Conservation (phyloP, 2,888 invertebrate genomes). For the Drosophila meridiana region DNA sequence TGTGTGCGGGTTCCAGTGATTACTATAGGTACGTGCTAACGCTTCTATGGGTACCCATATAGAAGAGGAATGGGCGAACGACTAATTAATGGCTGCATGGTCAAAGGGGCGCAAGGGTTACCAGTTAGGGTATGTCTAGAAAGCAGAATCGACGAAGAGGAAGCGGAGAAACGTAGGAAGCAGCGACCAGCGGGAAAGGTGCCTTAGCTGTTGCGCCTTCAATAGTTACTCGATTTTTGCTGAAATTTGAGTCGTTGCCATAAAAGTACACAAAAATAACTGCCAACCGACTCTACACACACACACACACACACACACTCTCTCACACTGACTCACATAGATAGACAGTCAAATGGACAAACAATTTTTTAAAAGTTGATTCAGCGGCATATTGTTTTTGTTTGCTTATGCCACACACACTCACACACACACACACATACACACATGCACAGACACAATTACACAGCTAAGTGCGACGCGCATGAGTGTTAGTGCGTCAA, state of each 20-base stretch:
- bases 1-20: conserved; percentile 22
- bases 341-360: conserved; percentile 53
- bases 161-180: background rate
- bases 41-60: conserved; percentile 58
- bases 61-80: conserved; percentile 38
- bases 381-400: conserved; percentile 66
- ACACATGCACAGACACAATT: conserved; percentile 29
- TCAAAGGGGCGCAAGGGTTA: conserved; percentile 25
- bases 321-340: background rate
- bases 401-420: conserved; percentile 64
- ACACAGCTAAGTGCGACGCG: conserved; percentile 44
- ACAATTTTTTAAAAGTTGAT: conserved; percentile 67
- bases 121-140: conserved; percentile 30
- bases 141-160: conserved; percentile 21
- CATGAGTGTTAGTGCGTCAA: conserved; percentile 60
- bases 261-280: conserved; percentile 57
- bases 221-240: conserved; percentile 52
- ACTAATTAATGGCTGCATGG: conserved; percentile 59
- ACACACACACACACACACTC: conserved; percentile 10
- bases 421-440: conserved; percentile 11
- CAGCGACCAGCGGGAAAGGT: background rate
- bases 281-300: conserved; percentile 42
- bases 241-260: conserved; percentile 62
- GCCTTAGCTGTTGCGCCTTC: conserved; percentile 31
- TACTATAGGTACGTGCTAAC: conserved; percentile 45